Evolutionary conservation across 2,888 invertebrate genomes (phyloP).

Genomic region (Drosophila leonis): DNA sequence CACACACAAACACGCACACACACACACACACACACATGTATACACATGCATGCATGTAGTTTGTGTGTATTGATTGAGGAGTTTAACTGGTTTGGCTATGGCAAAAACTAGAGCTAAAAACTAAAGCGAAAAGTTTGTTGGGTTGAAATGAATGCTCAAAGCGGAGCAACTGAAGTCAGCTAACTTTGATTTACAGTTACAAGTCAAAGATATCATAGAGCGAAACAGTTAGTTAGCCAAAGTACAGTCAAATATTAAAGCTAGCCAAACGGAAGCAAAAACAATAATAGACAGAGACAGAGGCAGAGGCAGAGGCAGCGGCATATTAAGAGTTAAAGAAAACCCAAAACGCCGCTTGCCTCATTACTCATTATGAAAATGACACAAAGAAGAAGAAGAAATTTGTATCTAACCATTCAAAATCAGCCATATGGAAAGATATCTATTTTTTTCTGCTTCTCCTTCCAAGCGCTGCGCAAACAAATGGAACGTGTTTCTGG

Average conservation of each 20-base stretch:
- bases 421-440: conserved; percentile 78
- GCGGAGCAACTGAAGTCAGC: neutral
- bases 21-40: neutral
- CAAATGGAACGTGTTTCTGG: conserved; percentile 36
- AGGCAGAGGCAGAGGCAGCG: neutral
- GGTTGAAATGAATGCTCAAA: conserved; percentile 29
- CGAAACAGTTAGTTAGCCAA: neutral
- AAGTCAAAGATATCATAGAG: neutral
- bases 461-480: conserved; percentile 52
- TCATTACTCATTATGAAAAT: conserved; percentile 71
- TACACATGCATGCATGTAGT: neutral
- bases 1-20: neutral
- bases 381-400: conserved; percentile 47
- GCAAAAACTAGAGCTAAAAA: conserved; percentile 4
- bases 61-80: conserved; percentile 52
- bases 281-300: neutral
- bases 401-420: conserved; percentile 68
- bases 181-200: conserved; percentile 3
- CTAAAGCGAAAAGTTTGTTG: conserved; percentile 4
- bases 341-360: conserved; percentile 22
- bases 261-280: conserved; percentile 3
- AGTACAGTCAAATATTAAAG: conserved; percentile 53
- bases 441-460: conserved; percentile 48
- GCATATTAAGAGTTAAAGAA: neutral
- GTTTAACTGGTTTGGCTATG: conserved; percentile 18